A percentile compares a stretch with the other conserved stretches of the same genome.
phyloP scores from a whole-genome alignment of 1,140 invertebrate species.

The Apis laboriosa region DNA sequence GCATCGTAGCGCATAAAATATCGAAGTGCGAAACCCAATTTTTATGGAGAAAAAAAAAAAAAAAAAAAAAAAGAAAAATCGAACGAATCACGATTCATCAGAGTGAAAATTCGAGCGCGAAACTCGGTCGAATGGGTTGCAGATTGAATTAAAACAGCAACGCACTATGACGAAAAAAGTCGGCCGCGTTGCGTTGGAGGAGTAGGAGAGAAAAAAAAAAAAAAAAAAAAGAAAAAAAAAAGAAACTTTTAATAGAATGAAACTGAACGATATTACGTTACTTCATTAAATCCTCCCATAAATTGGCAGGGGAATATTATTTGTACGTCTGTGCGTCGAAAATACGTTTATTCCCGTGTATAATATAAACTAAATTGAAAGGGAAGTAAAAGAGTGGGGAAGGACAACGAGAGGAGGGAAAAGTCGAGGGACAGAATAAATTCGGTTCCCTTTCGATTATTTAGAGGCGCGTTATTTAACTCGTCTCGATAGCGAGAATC shows the following conservation, averaged over 20 bases:
- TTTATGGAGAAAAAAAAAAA: no score
- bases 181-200: background rate
- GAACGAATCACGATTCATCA: background rate
- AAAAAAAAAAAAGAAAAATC: background rate
- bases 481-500: background rate
- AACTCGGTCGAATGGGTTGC: background rate
- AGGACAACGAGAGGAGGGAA: no score
- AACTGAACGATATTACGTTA: background rate
- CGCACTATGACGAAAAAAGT: background rate
- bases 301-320: background rate
- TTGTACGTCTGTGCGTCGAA: background rate
- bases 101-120: background rate
- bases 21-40: no score
- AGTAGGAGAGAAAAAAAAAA: no score
- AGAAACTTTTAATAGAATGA: conserved; percentile 23
- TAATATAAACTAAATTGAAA: no score
- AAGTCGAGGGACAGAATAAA: background rate
- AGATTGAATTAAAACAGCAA: conserved; percentile 3
- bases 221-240: no score
- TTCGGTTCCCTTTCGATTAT: conserved; percentile 1
- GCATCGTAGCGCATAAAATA: background rate
- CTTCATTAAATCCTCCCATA: conserved; percentile 20
- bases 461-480: background rate
- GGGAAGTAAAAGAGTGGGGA: no score
- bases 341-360: conserved; percentile 6